Evolutionary conservation across 2,888 invertebrate species (phyloP), one percentile per base, ranked within the genome.

Genomic region (Vesta saturnalis): DNA sequence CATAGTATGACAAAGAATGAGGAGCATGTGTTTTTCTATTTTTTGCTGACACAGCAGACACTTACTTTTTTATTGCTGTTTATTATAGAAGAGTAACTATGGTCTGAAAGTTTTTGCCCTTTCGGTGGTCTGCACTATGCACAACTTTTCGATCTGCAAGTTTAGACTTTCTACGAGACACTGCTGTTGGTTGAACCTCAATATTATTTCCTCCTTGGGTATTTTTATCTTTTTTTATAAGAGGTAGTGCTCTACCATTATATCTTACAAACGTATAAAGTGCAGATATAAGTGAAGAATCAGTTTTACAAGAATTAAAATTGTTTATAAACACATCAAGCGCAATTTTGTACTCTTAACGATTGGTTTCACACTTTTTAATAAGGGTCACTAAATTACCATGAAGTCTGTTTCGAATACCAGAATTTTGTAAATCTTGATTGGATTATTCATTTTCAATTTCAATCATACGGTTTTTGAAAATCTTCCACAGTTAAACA

Each of bases 271-370:
- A 47, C 10, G 47, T 47, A 47, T 15, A 47, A 5, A 15, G 16
- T 14, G 47, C 47, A n/a, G 15, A 14, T 4, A 47, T 47, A 3
- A 47, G 47, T 15, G 16, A 15, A 15, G 47, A 14, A 16, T 47
- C 47, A 47, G 47, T 47, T 47, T 47, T 47, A 1, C 16, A 47
- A 1, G 47, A 47, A 2, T 47, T 47, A 47, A 47, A 47, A 47
- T 47, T 47, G 10, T 47, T 5, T 5, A 47, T n/a, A 47, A 47
- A 47, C 47, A 15, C 16, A 15, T 47, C 15, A 47, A 47, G 14
- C 5, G 47, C 15, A n/a, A 15, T 47, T 4, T 5, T 14, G n/a
- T n/a, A n/a, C n/a, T n/a, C n/a, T n/a, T n/a, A n/a, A 47, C 1
- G 16, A 15, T 15, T 16, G 23, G 23, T 23, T 23, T 23, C 23